Base-by-base conservation (phyloP, 2,797 vertebrate genomes). In the Pangasius larnaudii region DNA sequence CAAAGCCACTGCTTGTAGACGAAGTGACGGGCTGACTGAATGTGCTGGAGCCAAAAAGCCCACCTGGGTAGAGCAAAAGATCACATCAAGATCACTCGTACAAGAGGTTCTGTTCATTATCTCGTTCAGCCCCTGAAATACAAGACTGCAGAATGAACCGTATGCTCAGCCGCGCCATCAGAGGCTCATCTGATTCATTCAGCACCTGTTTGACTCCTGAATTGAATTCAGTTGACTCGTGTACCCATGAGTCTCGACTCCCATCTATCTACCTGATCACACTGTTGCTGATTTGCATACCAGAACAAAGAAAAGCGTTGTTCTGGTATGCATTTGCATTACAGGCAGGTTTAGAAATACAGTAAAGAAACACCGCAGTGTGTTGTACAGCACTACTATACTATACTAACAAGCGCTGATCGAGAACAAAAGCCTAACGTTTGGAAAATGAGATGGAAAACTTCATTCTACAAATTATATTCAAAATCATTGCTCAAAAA, bases 1-100 rank as follows among this genome's bases (percentile, higher is more conserved):
- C 98, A 33, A 99, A 99, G 49, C 97, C 97, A 0, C 96, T 95
- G 92, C 95, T 98, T 18, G 98, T 97, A 88, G 98, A 97, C 24
- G 98, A 98, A 0, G 98, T 96, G 2, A 98, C 97, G 0, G 98
- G 97, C 78, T 99, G 98, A 90, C 94, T 98, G 91, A 99, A 99
- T 0, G 98, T 98, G 7, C 93, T 98, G 0, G 98, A 95, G 0
- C 98, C 98, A 88, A 99, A 99, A 27, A 99, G 95, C 0, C 98
- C 98, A 10, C 97, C 98, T 99, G 86, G 0, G 10, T 46, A 84
- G 4, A 69, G 88, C 13, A 87, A 14, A 63, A 63, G n/a, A 5
- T 33, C 53, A 84, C 5, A 81, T n/a, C 27, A 84, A 84, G 30
- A 59, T 79, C 67, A 36, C 19, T 10, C 16, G 1, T 7, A 33